Percentiles rank a stretch among this genome's conserved stretches.
Conservation (phyloP, 2,888 invertebrate genomes). For the Orthosia incerta region DNA sequence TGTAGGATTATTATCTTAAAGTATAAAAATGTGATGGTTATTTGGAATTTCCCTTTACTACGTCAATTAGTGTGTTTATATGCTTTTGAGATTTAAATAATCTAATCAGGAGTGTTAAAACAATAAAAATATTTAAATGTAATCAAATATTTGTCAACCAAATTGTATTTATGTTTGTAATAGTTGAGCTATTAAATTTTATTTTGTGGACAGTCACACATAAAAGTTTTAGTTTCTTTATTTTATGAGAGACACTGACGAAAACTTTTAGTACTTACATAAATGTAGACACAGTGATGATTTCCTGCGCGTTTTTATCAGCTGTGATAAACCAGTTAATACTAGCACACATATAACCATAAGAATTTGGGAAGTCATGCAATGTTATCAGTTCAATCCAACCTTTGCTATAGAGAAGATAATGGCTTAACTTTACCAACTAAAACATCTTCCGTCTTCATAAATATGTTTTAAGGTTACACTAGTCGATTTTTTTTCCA, state of each 20-base stretch:
- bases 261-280: not conserved
- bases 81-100: slow-evolving; percentile 29
- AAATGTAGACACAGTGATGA: not conserved
- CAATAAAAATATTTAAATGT: slow-evolving; percentile 3
- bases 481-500: too few relatives aligned
- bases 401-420: slow-evolving; percentile 1
- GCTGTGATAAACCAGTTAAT: slow-evolving; percentile 1
- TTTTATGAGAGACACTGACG: not conserved
- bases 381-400: slow-evolving; percentile 19
- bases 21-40: not conserved
- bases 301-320: not conserved
- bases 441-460: slow-evolving; percentile 12
- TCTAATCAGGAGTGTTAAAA: slow-evolving; percentile 13
- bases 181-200: slow-evolving; percentile 19
- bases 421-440: not conserved
- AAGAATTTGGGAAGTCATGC: not conserved
- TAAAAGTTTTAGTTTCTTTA: not conserved
- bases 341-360: not conserved
- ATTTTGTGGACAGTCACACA: slow-evolving; percentile 8
- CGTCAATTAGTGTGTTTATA: slow-evolving; percentile 17
- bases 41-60: slow-evolving; percentile 31
- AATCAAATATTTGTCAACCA: slow-evolving; percentile 21
- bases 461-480: not conserved
- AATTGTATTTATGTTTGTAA: slow-evolving; percentile 5
- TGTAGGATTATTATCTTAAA: slow-evolving; percentile 7